These are phyloP conservation scores for Larimichthys polyactis DNA, from an alignment of 2,113 vertebrate species.

Conservation along the genomic window DNA sequence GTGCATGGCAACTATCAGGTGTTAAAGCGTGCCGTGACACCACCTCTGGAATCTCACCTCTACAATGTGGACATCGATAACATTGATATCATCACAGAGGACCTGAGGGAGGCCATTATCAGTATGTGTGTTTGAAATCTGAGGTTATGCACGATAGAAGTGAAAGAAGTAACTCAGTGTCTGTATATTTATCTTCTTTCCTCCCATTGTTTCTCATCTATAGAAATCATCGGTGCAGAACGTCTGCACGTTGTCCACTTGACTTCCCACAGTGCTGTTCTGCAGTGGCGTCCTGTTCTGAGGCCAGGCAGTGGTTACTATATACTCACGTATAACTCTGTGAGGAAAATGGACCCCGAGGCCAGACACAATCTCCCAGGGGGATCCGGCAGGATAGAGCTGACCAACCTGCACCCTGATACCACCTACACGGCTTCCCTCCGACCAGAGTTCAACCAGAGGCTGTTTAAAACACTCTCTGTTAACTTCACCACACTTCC, in stretches of 20 bases:
- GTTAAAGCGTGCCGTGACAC: constrained; percentile 85
- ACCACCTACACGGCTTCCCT: constrained; percentile 87
- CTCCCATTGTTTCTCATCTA: constrained; percentile 10
- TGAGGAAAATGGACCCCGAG: not conserved
- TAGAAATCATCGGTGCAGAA: constrained; percentile 85
- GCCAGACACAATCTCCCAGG: constrained; percentile 72
- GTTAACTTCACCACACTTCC: constrained; percentile 86
- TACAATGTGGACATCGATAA: constrained; percentile 90
- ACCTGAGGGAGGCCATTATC: constrained; percentile 86
- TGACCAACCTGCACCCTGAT: constrained; percentile 82
- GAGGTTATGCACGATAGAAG: not conserved
- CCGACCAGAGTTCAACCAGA: constrained; percentile 83
- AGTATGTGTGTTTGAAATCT: constrained; percentile 77
- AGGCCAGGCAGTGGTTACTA: constrained; percentile 79
- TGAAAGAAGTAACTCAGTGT: not conserved
- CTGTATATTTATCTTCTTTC: not conserved
- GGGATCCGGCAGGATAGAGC: constrained; percentile 73
- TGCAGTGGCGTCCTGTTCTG: constrained; percentile 88
- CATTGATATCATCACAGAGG: constrained; percentile 87
- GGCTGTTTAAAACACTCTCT: constrained; percentile 75
- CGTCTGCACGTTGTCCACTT: constrained; percentile 84
- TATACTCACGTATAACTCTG: constrained; percentile 78
- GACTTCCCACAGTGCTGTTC: constrained; percentile 84
- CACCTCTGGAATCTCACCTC: constrained; percentile 86
- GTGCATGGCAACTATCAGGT: constrained; percentile 85